Evolutionary conservation across 1,140 invertebrate genomes (phyloP).

Genomic region (Halyomorpha halys): DNA sequence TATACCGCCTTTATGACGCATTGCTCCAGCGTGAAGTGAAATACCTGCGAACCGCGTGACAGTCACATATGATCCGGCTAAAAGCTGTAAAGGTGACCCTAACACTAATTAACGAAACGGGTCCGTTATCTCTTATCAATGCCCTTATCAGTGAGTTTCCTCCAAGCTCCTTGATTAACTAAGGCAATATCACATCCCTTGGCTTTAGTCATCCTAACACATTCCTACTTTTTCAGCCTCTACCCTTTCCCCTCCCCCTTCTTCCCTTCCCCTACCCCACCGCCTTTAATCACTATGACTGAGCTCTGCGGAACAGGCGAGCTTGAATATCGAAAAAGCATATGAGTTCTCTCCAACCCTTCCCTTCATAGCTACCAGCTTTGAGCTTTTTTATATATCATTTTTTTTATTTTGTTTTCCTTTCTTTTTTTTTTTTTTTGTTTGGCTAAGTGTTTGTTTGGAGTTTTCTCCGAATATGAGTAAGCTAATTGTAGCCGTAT

Average conservation of each 20-base stretch:
- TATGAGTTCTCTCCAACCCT: no score
- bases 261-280: background rate
- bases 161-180: background rate
- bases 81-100: slow-evolving; percentile 7
- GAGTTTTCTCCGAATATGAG: no score
- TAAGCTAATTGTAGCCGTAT: no score
- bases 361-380: no score
- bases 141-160: background rate
- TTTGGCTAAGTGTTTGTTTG: no score
- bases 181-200: slow-evolving; percentile 7
- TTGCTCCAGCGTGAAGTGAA: background rate
- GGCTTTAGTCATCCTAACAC: slow-evolving; percentile 2
- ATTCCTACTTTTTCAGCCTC: background rate
- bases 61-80: slow-evolving; percentile 8
- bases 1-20: background rate
- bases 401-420: no score
- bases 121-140: slow-evolving; percentile 1
- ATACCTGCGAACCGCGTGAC: background rate
- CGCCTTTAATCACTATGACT: no score
- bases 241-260: no score
- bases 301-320: no score
- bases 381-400: no score
- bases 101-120: slow-evolving; percentile 15
- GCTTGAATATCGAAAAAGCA: no score
- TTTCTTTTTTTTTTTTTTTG: no score